A percentile compares a stretch with the other conserved stretches of the same genome.
phyloP scores from a whole-genome alignment of 2,797 vertebrate species.

The Borostomias antarcticus region DNA sequence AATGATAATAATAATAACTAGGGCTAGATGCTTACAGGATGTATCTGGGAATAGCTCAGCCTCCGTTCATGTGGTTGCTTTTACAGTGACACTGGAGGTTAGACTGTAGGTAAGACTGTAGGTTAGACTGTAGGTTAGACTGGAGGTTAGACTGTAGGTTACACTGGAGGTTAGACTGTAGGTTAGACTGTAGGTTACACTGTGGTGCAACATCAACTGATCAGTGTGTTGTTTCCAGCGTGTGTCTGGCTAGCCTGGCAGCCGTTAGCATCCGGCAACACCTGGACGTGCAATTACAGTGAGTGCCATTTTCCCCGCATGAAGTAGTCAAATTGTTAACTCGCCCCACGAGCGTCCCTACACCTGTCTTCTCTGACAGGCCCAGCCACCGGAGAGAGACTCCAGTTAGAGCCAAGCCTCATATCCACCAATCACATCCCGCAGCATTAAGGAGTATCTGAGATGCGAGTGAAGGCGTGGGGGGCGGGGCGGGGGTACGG shows the following conservation, averaged over 20 bases:
- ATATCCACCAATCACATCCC: constrained; percentile 36
- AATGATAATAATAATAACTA: too few species aligned
- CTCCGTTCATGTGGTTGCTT: too few species aligned
- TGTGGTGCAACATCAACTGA: background rate
- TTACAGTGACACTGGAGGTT: too few species aligned
- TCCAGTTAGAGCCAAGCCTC: constrained; percentile 31
- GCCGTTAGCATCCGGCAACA: background rate
- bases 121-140: background rate
- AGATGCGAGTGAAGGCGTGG: constrained; percentile 9
- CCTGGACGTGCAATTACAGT: background rate
- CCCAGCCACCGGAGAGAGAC: constrained; percentile 5
- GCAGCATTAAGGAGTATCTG: constrained; percentile 32
- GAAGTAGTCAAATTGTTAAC: constrained; percentile 4
- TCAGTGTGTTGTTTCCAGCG: background rate
- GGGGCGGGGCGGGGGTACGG: constrained; percentile 36
- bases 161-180: too few species aligned
- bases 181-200: background rate
- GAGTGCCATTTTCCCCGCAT: background rate
- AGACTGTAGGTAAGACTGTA: too few species aligned
- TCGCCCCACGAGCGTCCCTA: constrained; percentile 7
- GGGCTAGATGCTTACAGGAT: too few species aligned
- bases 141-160: too few species aligned
- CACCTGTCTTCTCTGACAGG: constrained; percentile 13
- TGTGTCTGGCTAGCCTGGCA: background rate
- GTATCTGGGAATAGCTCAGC: too few species aligned